Evolutionary conservation across 1,140 invertebrate species (phyloP).

Genomic region (Lysiphlebus fabarum): DNA sequence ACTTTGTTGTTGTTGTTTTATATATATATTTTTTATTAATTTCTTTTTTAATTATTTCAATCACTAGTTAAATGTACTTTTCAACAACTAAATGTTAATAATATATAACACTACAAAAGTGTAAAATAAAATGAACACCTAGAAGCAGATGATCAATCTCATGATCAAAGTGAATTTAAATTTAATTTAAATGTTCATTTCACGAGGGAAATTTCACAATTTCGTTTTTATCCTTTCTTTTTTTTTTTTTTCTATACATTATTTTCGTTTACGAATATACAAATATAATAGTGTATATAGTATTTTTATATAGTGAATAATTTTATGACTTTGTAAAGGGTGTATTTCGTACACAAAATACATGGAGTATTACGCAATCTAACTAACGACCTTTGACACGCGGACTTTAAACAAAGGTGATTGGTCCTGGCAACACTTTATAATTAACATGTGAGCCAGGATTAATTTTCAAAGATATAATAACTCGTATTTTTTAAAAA

Average conservation of each 20-base stretch:
- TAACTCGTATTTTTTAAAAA: neutral
- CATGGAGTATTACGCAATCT: constrained; percentile 33
- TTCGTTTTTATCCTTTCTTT: too few species aligned
- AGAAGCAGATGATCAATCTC: neutral
- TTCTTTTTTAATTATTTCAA: too few species aligned
- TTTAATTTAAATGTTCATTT: constrained; percentile 7
- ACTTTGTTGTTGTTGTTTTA: too few species aligned
- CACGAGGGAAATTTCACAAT: neutral
- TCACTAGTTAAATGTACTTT: too few species aligned
- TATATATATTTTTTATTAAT: too few species aligned
- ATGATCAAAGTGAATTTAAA: constrained; percentile 1
- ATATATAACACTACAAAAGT: constrained; percentile 13
- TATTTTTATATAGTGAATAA: too few species aligned
- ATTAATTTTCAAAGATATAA: constrained; percentile 9
- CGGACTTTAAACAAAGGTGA: constrained; percentile 12
- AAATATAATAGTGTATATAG: too few species aligned
- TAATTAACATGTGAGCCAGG: constrained; percentile 20
- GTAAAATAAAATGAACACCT: neutral
- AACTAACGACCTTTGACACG: constrained; percentile 31
- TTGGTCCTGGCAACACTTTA: constrained; percentile 13
- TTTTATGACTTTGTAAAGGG: neutral
- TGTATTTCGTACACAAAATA: constrained; percentile 10
- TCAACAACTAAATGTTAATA: neutral
- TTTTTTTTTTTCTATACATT: too few species aligned
- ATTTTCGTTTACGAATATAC: too few species aligned